phyloP scores from a whole-genome alignment of 2,113 vertebrate genomes.

The Climacteris rufus region DNA sequence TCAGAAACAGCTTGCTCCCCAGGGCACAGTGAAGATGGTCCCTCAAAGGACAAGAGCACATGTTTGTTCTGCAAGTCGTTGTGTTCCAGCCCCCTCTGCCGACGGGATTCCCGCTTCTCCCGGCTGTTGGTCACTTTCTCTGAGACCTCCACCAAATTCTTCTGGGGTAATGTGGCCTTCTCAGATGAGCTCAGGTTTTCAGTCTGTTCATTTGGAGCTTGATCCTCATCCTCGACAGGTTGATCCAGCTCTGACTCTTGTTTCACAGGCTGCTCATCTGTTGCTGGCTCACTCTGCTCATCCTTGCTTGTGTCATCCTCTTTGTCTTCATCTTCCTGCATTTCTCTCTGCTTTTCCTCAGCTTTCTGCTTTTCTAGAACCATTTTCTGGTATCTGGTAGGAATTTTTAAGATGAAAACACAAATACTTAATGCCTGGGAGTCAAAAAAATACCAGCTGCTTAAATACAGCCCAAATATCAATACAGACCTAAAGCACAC shows the following conservation, averaged over 20 bases:
- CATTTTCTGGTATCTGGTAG: constrained; percentile 65
- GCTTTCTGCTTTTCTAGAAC: constrained; percentile 65
- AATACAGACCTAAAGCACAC: not conserved
- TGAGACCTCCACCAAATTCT: not conserved
- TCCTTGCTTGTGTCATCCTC: not conserved
- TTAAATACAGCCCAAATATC: not conserved
- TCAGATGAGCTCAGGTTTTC: not conserved
- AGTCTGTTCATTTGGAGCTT: not conserved
- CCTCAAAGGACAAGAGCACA: constrained; percentile 60
- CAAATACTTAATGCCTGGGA: not conserved
- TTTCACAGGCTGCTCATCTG: not conserved
- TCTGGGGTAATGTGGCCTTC: not conserved
- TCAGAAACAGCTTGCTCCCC: constrained; percentile 30
- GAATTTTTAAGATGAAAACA: not conserved
- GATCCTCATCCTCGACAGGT: not conserved
- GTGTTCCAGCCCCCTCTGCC: constrained; percentile 89
- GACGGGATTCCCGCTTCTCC: constrained; percentile 88
- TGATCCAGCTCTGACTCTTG: not conserved
- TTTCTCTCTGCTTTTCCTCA: constrained; percentile 57
- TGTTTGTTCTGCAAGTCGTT: constrained; percentile 86
- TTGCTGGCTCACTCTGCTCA: not conserved
- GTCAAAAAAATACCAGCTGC: not conserved
- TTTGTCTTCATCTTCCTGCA: constrained; percentile 27
- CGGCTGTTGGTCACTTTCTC: constrained; percentile 73
- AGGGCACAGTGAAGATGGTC: not conserved